Percentiles rank a stretch among this genome's conserved stretches.
Conservation (phyloP, 37 sponge, comb jelly and placozoan genomes). For the Dysidea cf. avara region DNA sequence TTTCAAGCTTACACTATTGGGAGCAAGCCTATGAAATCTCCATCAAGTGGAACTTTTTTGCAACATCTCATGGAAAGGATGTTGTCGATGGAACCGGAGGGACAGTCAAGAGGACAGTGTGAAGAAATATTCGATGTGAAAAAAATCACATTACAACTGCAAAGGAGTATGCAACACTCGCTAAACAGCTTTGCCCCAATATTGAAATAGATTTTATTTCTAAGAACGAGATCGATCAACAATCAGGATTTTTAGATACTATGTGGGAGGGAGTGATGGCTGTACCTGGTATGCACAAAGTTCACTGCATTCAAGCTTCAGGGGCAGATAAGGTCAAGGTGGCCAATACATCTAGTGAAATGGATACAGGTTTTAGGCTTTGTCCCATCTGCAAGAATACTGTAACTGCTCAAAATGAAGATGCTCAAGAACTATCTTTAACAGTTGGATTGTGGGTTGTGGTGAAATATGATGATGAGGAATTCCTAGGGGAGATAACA, state of each 20-base stretch:
- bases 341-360: no score
- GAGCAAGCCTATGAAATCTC: constrained; percentile 17
- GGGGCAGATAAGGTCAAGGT: constrained; percentile 27
- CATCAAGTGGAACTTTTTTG: constrained; percentile 28
- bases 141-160: constrained; percentile 13
- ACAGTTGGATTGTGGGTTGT: constrained; percentile 19
- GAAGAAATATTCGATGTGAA: constrained; percentile 25
- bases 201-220: constrained; percentile 1
- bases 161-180: constrained; percentile 23
- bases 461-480: constrained; percentile 17
- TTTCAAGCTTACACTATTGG: constrained; percentile 28
- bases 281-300: constrained; percentile 25
- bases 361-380: not conserved
- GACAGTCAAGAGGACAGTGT: constrained; percentile 29
- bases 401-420: no score
- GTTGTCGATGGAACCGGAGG: constrained; percentile 43
- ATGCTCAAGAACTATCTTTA: no score
- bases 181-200: constrained; percentile 16
- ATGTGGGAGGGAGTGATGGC: constrained; percentile 23
- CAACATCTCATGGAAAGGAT: constrained; percentile 29
- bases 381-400: not conserved
- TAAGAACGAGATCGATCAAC: constrained; percentile 1
- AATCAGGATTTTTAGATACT: no score
- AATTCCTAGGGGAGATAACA: constrained; percentile 25
- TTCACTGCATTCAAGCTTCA: constrained; percentile 18